Percentiles rank a stretch among this genome's conserved stretches.
Evolutionary conservation across 2,888 invertebrate genomes (phyloP).

Genomic region (Ichneumoninae sp.): DNA sequence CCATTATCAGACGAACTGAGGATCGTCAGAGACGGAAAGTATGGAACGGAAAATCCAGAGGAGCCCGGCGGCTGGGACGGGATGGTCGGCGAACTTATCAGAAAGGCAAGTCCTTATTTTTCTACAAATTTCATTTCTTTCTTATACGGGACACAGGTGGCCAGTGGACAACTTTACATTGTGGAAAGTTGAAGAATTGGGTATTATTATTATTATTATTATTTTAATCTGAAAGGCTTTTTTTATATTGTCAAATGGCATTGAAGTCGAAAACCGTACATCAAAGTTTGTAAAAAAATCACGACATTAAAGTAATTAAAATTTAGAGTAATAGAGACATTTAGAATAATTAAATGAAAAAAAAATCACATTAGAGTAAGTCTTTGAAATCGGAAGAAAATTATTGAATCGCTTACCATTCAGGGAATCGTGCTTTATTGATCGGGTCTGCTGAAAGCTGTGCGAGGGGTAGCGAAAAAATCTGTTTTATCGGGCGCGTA

Average conservation of each 20-base stretch:
- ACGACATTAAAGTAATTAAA: not conserved
- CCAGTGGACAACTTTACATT: not conserved
- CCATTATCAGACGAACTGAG: slow-evolving; percentile 90
- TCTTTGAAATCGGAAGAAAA: not conserved
- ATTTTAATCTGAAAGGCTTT: not conserved
- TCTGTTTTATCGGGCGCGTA: slow-evolving; percentile 60
- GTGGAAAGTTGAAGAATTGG: not conserved
- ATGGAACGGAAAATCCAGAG: slow-evolving; percentile 91
- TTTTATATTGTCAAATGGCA: not conserved
- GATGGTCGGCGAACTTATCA: slow-evolving; percentile 93
- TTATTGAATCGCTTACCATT: slow-evolving; percentile 1
- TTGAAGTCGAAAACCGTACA: no score
- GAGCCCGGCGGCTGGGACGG: slow-evolving; percentile 94
- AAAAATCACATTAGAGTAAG: not conserved
- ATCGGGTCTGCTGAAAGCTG: not conserved
- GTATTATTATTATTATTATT: not conserved
- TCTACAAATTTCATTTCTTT: not conserved
- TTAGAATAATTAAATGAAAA: not conserved
- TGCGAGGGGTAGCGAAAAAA: slow-evolving; percentile 21
- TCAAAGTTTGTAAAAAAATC: not conserved
- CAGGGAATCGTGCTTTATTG: not conserved
- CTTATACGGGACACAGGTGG: not conserved
- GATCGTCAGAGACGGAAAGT: slow-evolving; percentile 93
- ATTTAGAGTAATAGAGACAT: no score
- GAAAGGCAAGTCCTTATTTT: slow-evolving; percentile 88